These are phyloP conservation scores for Dinocampus coccinellae DNA, from an alignment of 2,888 invertebrate species.

Conservation along the genomic window DNA sequence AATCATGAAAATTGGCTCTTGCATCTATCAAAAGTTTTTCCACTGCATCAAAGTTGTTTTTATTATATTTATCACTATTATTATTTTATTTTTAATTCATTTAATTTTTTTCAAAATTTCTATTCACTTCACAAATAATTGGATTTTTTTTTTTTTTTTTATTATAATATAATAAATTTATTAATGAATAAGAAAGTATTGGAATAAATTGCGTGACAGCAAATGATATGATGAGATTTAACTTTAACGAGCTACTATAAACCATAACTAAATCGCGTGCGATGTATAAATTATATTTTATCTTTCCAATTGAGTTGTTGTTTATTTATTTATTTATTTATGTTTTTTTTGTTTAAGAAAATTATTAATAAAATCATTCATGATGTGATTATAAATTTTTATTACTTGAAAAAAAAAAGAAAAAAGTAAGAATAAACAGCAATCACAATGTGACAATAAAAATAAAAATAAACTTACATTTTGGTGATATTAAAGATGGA, in stretches of 20 bases:
- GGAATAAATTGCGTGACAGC: background rate
- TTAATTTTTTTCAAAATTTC: too few species aligned
- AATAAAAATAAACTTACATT: slow-evolving; percentile 53
- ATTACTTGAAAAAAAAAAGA: too few species aligned
- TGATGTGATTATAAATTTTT: too few species aligned
- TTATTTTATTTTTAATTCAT: too few species aligned
- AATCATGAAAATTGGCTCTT: slow-evolving; percentile 27
- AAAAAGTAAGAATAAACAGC: too few species aligned
- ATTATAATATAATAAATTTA: too few species aligned
- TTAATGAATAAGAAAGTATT: background rate
- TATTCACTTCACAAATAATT: too few species aligned
- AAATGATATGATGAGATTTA: background rate
- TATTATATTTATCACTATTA: background rate
- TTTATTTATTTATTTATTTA: background rate
- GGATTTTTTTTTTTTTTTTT: too few species aligned
- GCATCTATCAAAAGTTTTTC: background rate
- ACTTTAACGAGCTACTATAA: background rate
- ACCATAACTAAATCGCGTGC: background rate
- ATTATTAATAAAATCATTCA: too few species aligned
- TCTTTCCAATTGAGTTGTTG: background rate
- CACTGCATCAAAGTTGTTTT: background rate
- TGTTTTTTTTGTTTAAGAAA: background rate
- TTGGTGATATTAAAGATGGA: slow-evolving; percentile 56
- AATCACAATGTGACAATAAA: too few species aligned
- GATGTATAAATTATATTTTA: background rate